Evolutionary conservation across 1,140 invertebrate genomes (phyloP).

Genomic region (Meloidogyne exigua): DNA sequence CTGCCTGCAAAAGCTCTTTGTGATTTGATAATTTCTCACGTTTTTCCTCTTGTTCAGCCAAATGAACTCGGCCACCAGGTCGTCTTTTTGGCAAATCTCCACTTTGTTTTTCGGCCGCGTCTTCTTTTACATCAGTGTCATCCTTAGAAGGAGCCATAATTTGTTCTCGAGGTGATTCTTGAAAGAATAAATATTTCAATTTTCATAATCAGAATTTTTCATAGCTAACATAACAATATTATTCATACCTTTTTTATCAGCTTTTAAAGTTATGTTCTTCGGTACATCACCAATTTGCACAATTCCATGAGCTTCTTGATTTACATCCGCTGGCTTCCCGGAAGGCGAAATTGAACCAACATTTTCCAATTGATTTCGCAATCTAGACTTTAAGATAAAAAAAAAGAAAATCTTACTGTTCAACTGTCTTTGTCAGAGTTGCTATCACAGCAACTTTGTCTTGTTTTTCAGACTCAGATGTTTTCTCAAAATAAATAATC

Average conservation of each 20-base stretch:
- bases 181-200: not conserved
- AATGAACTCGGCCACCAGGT: slow-evolving; percentile 8
- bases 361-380: not conserved
- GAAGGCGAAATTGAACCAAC: not conserved
- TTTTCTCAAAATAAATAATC: not conserved
- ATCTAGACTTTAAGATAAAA: not conserved
- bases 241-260: not conserved
- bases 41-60: not conserved
- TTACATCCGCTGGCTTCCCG: not conserved
- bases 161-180: not conserved
- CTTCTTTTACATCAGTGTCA: not conserved
- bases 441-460: not conserved
- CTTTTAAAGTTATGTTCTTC: not conserved
- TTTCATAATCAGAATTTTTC: not conserved
- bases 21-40: slow-evolving; percentile 7
- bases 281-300: not conserved
- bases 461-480: not conserved
- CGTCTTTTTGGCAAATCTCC: not conserved
- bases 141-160: not conserved
- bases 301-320: not conserved
- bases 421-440: not conserved
- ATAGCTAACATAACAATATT: not conserved
- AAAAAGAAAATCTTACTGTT: not conserved
- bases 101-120: not conserved
- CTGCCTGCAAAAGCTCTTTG: slow-evolving; percentile 3